A percentile compares a stretch with the other conserved stretches of the same genome.
Conservation (phyloP, 2,888 invertebrate species). For the Epirrita christyi region DNA sequence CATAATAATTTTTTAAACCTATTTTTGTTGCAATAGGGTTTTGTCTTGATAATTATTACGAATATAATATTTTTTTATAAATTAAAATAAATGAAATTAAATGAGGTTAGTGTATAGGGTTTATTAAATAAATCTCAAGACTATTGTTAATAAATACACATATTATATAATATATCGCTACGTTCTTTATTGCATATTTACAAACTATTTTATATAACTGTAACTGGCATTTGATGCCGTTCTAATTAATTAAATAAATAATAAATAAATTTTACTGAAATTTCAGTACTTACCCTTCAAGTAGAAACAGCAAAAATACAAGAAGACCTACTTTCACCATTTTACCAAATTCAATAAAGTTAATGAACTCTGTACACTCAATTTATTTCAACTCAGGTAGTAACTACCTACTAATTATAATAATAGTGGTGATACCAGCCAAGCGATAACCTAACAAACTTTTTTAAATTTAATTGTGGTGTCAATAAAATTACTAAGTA, state of each 20-base stretch:
- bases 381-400: neutral
- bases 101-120: too few relatives aligned
- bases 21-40: too few relatives aligned
- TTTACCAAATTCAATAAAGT: neutral
- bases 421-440: neutral
- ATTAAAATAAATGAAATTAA: too few relatives aligned
- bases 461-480: neutral
- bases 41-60: too few relatives aligned
- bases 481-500: neutral
- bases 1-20: too few relatives aligned
- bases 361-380: neutral
- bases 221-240: neutral
- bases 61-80: too few relatives aligned
- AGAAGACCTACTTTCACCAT: neutral
- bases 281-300: slow-evolving; percentile 11
- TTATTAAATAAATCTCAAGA: too few relatives aligned
- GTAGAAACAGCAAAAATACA: slow-evolving; percentile 1
- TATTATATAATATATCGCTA: too few relatives aligned
- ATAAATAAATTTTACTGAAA: neutral
- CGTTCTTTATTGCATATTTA: too few relatives aligned
- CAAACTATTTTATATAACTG: neutral
- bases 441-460: neutral
- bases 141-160: too few relatives aligned
- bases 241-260: neutral
- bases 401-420: neutral